A percentile compares a stretch with the other conserved stretches of the same genome.
These are phyloP conservation scores for Heteropelma amictum DNA, from an alignment of 2,888 invertebrate species.

Conservation along the genomic window DNA sequence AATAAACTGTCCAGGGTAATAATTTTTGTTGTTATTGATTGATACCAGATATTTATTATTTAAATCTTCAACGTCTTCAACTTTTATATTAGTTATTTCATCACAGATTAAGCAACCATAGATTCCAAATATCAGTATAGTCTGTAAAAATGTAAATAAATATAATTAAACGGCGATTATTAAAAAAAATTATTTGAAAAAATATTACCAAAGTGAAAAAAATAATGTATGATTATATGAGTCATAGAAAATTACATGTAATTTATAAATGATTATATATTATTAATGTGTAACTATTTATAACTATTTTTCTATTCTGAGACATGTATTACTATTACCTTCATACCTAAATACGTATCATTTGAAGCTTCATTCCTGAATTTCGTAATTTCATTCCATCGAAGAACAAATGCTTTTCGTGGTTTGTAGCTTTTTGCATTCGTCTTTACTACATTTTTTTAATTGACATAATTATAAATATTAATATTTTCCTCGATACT, in stretches of 20 bases:
- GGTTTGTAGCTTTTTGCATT: constrained; percentile 30
- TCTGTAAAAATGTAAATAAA: constrained; percentile 31
- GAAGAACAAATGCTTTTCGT: constrained; percentile 7
- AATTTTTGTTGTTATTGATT: constrained; percentile 28
- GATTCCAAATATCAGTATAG: constrained; percentile 39
- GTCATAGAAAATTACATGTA: constrained; percentile 2
- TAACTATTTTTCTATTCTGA: too few species aligned
- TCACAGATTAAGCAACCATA: constrained; percentile 38
- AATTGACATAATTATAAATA: too few species aligned
- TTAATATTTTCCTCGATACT: constrained; percentile 1
- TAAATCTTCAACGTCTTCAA: constrained; percentile 32
- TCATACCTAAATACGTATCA: constrained; percentile 16
- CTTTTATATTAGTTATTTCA: constrained; percentile 36
- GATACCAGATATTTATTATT: constrained; percentile 29
- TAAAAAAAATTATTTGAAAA: constrained; percentile 32
- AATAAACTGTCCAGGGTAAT: constrained; percentile 7
- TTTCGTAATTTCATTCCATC: constrained; percentile 2
- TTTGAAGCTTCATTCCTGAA: constrained; percentile 17
- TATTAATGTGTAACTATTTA: too few species aligned
- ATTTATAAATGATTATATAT: too few species aligned
- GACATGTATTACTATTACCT: neutral
- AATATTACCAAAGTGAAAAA: constrained; percentile 27
- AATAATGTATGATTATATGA: neutral
- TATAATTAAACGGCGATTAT: neutral
- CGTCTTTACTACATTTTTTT: constrained; percentile 12